phyloP scores from a whole-genome alignment of 1,140 invertebrate genomes.

The Musca vetustissima region DNA sequence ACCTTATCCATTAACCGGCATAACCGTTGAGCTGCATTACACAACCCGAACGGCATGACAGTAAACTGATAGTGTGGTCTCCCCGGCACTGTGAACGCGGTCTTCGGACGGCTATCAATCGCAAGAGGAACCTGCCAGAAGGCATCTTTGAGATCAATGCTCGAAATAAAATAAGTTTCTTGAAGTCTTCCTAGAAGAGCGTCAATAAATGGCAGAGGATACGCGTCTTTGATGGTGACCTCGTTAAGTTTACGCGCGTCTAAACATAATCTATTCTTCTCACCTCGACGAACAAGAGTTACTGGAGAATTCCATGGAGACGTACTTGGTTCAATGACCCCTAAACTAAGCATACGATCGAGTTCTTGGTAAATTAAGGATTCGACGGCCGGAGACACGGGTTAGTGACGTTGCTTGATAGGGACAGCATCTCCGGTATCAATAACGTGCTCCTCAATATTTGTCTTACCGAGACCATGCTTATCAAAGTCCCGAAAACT shows the following conservation, averaged over 20 bases:
- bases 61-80: conserved; percentile 19
- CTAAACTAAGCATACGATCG: conserved; percentile 35
- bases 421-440: conserved; percentile 35
- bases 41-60: conserved; percentile 31
- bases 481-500: conserved; percentile 26
- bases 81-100: conserved; percentile 48
- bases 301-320: conserved; percentile 40
- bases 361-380: conserved; percentile 32
- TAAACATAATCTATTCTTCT: conserved; percentile 36
- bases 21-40: conserved; percentile 25
- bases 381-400: conserved; percentile 33
- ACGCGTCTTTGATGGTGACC: conserved; percentile 40
- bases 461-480: conserved; percentile 39
- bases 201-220: conserved; percentile 39
- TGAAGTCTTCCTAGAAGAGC: conserved; percentile 29
- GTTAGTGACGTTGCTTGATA: conserved; percentile 37
- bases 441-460: conserved; percentile 36
- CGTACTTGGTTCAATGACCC: conserved; percentile 33
- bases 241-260: conserved; percentile 41
- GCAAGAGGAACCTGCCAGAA: conserved; percentile 50
- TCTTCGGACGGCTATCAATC: conserved; percentile 45
- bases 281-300: conserved; percentile 37
- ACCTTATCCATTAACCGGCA: conserved; percentile 25
- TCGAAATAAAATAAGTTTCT: conserved; percentile 32
- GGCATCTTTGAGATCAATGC: conserved; percentile 33